Evolutionary conservation across 1,140 invertebrate species (phyloP), one percentile per base, ranked within the genome.

Genomic region (Drosophila sp.): DNA sequence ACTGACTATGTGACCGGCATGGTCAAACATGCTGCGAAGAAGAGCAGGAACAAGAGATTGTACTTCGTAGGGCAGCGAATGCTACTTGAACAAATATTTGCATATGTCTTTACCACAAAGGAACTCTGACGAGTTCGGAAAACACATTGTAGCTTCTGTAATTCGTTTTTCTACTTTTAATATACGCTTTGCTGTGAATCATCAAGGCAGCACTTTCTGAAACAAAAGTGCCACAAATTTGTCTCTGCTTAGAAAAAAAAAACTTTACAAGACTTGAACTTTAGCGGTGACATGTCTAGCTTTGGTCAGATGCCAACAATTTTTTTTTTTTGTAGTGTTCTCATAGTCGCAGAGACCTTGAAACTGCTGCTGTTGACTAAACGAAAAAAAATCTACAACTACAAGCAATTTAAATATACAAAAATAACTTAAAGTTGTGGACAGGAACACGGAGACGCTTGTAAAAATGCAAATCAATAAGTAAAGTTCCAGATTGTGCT

Each of bases 391-490:
- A 21, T 13, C 40, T 40, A 77, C 64, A 58, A 77, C 21, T 21
- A 21, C 62, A 66, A 61, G 82, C 62, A 78, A 87, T 89, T 89
- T 89, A 89, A 89, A 87, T 89, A 83, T 89, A 89, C 71, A 69
- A 87, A 87, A 83, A 87, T 89, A 89, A 89, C 54, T 69, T 69
- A 76, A 72, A 89, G 76, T 53, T 72, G 62, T 76, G 72, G 69
- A 80, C 70, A 77, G 69, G 75, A 70, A 74, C 72, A 83, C 76
- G 72, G 75, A 76, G 76, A 40, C 62, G 40, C 84, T 89, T 89
- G 80, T 89, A 76, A 89, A 89, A 89, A 89, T 89, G 83, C 83
- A 89, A 89, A 89, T 89, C 83, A 89, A 89, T 89, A 89, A 89
- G 76, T 62, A 82, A 78, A 72, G 69, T 69, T 75, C 80, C 76